phyloP scores from a whole-genome alignment of 2,888 invertebrate genomes.

The Andrena dorsata region DNA sequence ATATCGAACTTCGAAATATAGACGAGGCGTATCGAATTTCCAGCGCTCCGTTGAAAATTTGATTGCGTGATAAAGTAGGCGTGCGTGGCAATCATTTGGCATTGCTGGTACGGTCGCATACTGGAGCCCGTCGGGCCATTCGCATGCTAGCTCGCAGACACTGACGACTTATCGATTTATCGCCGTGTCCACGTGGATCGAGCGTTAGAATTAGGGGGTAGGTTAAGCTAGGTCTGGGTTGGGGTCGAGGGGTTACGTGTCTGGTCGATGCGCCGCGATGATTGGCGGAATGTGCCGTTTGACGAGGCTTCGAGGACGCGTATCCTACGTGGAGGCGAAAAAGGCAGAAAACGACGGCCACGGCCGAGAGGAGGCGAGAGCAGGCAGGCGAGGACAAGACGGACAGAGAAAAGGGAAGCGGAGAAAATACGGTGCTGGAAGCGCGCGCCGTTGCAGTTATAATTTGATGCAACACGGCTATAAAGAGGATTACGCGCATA shows the following conservation, averaged over 20 bases:
- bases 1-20: too few relatives aligned
- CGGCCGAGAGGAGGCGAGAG: slow-evolving; percentile 20
- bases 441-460: slow-evolving; percentile 72
- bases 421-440: slow-evolving; percentile 51
- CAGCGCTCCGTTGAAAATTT: too few relatives aligned
- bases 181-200: slow-evolving; percentile 54
- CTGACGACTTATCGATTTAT: slow-evolving; percentile 64
- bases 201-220: slow-evolving; percentile 56
- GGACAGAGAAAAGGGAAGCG: slow-evolving; percentile 22
- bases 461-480: slow-evolving; percentile 76
- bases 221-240: slow-evolving; percentile 54
- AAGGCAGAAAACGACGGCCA: slow-evolving; percentile 37
- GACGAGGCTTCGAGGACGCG: slow-evolving; percentile 75
- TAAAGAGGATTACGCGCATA: slow-evolving; percentile 74
- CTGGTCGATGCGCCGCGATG: slow-evolving; percentile 71
- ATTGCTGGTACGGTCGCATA: background rate
- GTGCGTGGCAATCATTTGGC: too few relatives aligned
- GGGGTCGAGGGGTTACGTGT: slow-evolving; percentile 62
- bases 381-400: slow-evolving; percentile 26
- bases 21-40: too few relatives aligned
- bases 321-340: slow-evolving; percentile 41
- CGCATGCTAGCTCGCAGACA: slow-evolving; percentile 22
- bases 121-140: background rate
- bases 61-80: too few relatives aligned
- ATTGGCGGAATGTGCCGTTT: slow-evolving; percentile 78